Evolutionary conservation across 2,113 vertebrate species (phyloP).

Genomic region (Willisornis vidua): DNA sequence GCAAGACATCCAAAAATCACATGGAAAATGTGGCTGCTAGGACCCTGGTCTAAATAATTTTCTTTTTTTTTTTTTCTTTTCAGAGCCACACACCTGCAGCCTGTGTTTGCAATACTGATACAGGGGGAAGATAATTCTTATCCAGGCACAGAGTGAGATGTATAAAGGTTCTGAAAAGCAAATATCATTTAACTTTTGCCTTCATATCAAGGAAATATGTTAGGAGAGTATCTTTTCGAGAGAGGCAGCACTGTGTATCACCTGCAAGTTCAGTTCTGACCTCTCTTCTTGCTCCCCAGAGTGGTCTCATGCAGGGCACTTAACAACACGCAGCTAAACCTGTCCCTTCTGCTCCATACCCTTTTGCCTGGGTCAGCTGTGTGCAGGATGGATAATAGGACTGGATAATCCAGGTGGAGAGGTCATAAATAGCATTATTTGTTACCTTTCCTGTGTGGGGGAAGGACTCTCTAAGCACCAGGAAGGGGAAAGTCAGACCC

Average conservation of each 20-base stretch:
- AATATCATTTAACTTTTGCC: neutral
- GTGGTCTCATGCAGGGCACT: neutral
- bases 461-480: neutral
- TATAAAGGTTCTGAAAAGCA: neutral
- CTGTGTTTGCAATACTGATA: neutral
- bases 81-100: neutral
- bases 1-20: neutral
- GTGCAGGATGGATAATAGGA: neutral
- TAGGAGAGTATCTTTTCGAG: neutral
- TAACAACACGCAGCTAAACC: neutral
- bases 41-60: neutral
- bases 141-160: neutral
- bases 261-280: neutral
- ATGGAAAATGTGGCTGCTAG: neutral
- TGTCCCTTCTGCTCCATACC: neutral
- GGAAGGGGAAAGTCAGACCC: neutral
- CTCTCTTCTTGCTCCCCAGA: neutral
- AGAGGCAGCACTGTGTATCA: neutral
- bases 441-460: fast-evolving
- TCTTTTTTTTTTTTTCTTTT: neutral
- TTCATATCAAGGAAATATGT: neutral
- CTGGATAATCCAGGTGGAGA: neutral
- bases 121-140: neutral
- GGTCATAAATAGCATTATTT: neutral
- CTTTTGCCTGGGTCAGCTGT: neutral